Percentiles rank a stretch among this genome's conserved stretches.
Evolutionary conservation across 2,888 invertebrate species (phyloP).

Genomic region (Cosmorhoe ocellata): DNA sequence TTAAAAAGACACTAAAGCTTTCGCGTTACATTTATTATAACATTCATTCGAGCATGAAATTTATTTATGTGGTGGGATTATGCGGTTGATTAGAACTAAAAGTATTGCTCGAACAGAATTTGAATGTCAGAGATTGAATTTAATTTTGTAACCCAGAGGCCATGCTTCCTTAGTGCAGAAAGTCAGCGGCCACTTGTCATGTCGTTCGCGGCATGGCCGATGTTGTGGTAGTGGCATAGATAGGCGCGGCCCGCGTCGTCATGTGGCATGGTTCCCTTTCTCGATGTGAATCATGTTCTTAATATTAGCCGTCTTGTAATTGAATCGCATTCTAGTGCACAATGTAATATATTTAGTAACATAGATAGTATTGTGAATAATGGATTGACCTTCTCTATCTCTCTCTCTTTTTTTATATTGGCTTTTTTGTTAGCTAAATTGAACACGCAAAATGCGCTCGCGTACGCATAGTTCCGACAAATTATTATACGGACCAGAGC

Average conservation of each 20-base stretch:
- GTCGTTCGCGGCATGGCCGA: constrained; percentile 44
- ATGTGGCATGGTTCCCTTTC: constrained; percentile 61
- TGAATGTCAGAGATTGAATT: constrained; percentile 60
- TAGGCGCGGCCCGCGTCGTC: constrained; percentile 38
- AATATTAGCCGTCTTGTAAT: constrained; percentile 46
- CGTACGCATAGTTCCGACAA: not conserved
- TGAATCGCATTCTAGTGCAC: constrained; percentile 59
- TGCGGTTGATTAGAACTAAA: constrained; percentile 63
- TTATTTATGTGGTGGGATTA: constrained; percentile 75
- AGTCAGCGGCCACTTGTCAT: constrained; percentile 27
- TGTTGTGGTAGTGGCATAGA: constrained; percentile 27
- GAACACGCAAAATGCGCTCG: constrained; percentile 14
- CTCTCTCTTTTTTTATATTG: constrained; percentile 34
- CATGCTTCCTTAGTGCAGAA: too few relatives aligned
- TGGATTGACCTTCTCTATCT: constrained; percentile 38
- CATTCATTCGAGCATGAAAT: constrained; percentile 76
- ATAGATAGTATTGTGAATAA: constrained; percentile 55
- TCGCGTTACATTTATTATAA: constrained; percentile 70
- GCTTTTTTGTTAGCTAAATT: constrained; percentile 33
- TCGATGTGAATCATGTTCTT: constrained; percentile 56
- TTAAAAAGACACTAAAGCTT: constrained; percentile 62
- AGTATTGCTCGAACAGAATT: constrained; percentile 61
- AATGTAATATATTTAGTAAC: constrained; percentile 47
- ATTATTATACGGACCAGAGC: constrained; percentile 21
- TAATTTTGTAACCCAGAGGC: constrained; percentile 47